Conservation (phyloP, 2,888 invertebrate genomes). For the Bombylius discolor region DNA sequence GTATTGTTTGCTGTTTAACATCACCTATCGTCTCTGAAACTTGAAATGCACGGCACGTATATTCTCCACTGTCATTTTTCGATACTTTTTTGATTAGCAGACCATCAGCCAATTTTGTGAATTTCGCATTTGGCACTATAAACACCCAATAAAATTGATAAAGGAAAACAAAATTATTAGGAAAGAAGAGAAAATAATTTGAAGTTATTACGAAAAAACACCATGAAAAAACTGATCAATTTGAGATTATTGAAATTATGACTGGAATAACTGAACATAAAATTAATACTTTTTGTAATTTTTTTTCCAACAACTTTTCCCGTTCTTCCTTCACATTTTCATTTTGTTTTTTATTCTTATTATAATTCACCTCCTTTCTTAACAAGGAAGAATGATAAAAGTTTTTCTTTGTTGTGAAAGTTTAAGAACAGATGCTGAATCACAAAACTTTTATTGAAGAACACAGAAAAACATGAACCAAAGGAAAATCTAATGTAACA, state of each 20-base stretch:
- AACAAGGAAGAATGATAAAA: too few relatives aligned
- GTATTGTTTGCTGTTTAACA: slow-evolving; percentile 42
- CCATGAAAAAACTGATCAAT: background rate
- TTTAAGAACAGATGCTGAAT: too few relatives aligned
- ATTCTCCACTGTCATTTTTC: slow-evolving; percentile 43
- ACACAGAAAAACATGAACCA: too few relatives aligned
- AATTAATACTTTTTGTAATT: too few relatives aligned
- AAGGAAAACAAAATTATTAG: slow-evolving; percentile 5
- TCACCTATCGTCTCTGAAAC: slow-evolving; percentile 39
- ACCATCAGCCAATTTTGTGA: slow-evolving; percentile 41
- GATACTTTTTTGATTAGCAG: slow-evolving; percentile 43
- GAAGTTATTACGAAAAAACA: background rate
- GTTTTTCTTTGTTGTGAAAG: too few relatives aligned
- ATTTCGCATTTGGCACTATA: slow-evolving; percentile 29
- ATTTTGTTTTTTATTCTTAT: too few relatives aligned
- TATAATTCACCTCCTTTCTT: too few relatives aligned
- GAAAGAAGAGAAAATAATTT: background rate
- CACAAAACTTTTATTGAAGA: too few relatives aligned
- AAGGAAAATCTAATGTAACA: too few relatives aligned
- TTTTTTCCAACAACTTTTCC: too few relatives aligned
- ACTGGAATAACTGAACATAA: background rate
- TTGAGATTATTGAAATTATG: background rate
- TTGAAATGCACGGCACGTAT: slow-evolving; percentile 46
- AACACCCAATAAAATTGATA: slow-evolving; percentile 4
- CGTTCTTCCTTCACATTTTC: too few relatives aligned